phyloP scores from a whole-genome alignment of 1,140 invertebrate genomes.

The Trichomalopsis sarcophagae region DNA sequence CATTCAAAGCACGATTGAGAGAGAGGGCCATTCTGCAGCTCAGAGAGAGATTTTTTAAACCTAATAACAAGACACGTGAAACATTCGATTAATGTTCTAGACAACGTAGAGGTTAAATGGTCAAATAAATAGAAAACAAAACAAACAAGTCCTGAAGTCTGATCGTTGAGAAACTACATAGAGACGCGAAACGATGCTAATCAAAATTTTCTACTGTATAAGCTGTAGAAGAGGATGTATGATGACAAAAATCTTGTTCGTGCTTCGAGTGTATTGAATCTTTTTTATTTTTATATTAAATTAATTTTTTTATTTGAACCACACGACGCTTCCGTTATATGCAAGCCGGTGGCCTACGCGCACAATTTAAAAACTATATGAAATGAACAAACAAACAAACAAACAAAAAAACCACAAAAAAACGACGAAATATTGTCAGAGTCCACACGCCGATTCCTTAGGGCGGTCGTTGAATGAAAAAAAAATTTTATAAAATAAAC shows the following conservation, averaged over 20 bases:
- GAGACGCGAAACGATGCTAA: constrained; percentile 14
- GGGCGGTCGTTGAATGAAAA: constrained; percentile 16
- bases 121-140: constrained; percentile 49
- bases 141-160: constrained; percentile 52
- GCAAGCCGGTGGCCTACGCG: constrained; percentile 53
- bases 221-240: constrained; percentile 37
- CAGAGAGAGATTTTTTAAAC: constrained; percentile 32
- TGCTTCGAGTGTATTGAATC: constrained; percentile 58
- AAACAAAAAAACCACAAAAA: not conserved
- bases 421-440: constrained; percentile 34
- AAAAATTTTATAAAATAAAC: constrained; percentile 43
- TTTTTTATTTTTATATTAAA: constrained; percentile 53
- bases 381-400: constrained; percentile 15
- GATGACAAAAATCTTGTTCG: constrained; percentile 53
- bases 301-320: constrained; percentile 51
- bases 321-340: constrained; percentile 51
- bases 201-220: constrained; percentile 48
- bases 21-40: constrained; percentile 10
- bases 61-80: not conserved
- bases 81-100: constrained; percentile 36
- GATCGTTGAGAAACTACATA: constrained; percentile 30
- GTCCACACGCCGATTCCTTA: constrained; percentile 31
- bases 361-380: constrained; percentile 41
- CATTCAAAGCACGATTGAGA: constrained; percentile 51
- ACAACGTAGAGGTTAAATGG: constrained; percentile 41